Evolutionary conservation across 1,140 invertebrate genomes (phyloP).

Genomic region (Idris sp.): DNA sequence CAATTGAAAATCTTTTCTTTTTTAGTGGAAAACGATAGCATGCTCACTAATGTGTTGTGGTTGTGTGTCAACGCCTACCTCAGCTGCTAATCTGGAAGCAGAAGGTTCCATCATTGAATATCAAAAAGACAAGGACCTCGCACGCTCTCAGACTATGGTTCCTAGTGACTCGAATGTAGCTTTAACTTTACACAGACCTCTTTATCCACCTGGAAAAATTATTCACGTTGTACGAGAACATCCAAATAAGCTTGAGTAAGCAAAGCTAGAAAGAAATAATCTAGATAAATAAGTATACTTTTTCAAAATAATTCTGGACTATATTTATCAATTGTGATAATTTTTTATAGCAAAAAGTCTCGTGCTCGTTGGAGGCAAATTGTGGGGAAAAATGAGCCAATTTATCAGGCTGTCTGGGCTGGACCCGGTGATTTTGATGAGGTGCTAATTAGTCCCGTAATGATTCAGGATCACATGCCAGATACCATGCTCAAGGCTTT

Average conservation of each 20-base stretch:
- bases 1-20: slow-evolving; percentile 43
- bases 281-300: too few species aligned
- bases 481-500: slow-evolving; percentile 92
- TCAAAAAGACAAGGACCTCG: slow-evolving; percentile 80
- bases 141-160: slow-evolving; percentile 82
- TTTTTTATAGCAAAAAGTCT: slow-evolving; percentile 41
- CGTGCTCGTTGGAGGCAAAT: slow-evolving; percentile 77
- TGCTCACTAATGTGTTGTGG: slow-evolving; percentile 90
- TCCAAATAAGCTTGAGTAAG: slow-evolving; percentile 89
- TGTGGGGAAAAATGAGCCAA: slow-evolving; percentile 85
- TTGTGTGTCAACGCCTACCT: slow-evolving; percentile 83
- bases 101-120: slow-evolving; percentile 83
- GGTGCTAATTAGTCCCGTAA: slow-evolving; percentile 93
- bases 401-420: slow-evolving; percentile 94
- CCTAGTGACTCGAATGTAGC: slow-evolving; percentile 86
- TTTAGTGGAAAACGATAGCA: slow-evolving; percentile 93
- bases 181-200: slow-evolving; percentile 87
- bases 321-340: too few species aligned
- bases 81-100: slow-evolving; percentile 83
- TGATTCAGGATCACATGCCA: slow-evolving; percentile 96
- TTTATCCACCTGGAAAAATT: slow-evolving; percentile 92
- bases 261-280: too few species aligned
- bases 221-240: slow-evolving; percentile 94
- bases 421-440: slow-evolving; percentile 93
- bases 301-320: too few species aligned